These are phyloP conservation scores for Arctia plantaginis DNA, from an alignment of 2,888 invertebrate genomes.

Conservation along the genomic window DNA sequence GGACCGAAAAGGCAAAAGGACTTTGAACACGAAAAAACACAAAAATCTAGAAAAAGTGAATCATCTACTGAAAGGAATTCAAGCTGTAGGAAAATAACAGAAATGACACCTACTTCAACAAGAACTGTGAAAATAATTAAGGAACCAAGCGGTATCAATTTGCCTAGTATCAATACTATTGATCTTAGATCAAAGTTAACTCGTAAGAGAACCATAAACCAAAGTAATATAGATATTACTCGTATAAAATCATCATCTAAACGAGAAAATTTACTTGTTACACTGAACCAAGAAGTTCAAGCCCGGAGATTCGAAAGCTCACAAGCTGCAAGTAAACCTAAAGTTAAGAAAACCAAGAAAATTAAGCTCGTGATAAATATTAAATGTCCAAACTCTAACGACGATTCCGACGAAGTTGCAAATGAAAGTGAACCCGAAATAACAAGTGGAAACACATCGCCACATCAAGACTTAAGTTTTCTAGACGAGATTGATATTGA, in stretches of 20 bases:
- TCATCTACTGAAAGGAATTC: background rate
- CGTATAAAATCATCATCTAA: slow-evolving; percentile 21
- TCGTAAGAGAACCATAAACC: slow-evolving; percentile 13
- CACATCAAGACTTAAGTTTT: slow-evolving; percentile 67
- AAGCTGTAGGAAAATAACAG: background rate
- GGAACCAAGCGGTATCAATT: background rate
- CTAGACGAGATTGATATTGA: slow-evolving; percentile 75
- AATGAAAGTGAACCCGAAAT: slow-evolving; percentile 31
- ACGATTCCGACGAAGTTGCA: slow-evolving; percentile 40
- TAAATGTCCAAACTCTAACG: slow-evolving; percentile 44
- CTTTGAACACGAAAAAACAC: background rate
- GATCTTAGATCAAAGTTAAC: slow-evolving; percentile 23
- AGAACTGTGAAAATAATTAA: slow-evolving; percentile 10
- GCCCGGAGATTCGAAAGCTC: background rate
- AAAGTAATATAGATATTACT: slow-evolving; percentile 8
- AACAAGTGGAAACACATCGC: slow-evolving; percentile 27
- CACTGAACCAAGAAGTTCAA: slow-evolving; percentile 38
- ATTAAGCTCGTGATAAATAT: slow-evolving; percentile 67
- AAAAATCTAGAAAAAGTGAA: background rate
- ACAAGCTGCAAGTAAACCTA: slow-evolving; percentile 28
- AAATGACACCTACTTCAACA: background rate
- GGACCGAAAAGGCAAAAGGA: slow-evolving; percentile 2
- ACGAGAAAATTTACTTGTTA: slow-evolving; percentile 54
- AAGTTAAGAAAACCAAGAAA: slow-evolving; percentile 53
- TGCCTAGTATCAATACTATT: background rate